Evolutionary conservation across 2,888 invertebrate genomes (phyloP), one percentile per base, ranked within the genome.

Genomic region (Noctua janthina): DNA sequence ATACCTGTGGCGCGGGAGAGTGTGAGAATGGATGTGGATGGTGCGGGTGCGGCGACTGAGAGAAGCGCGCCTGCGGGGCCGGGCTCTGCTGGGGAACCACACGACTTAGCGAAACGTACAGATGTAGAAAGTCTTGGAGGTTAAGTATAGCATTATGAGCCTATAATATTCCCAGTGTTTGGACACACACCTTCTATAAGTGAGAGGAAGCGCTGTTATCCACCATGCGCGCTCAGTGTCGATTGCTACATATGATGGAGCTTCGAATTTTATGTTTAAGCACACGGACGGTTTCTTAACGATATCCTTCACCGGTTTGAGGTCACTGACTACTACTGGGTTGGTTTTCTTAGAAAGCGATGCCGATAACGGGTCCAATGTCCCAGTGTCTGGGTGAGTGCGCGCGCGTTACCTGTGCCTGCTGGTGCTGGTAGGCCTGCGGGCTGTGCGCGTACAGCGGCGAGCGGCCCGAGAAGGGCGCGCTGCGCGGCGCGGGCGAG

Each of bases 401-500:
- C 39, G 49, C 5, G 51, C 51, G 23, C 29, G 29, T 23, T 56
- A 83, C 81, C 83, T 83, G 85, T n/a, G 90, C 91, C 89, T 91
- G 91, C 74, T 91, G 90, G 87, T 92, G 94, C 86, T 89, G 91
- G 91, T 93, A 94, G 62, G 93, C 91, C 84, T 94, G 93, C 64
- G 94, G 94, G 83, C 92, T 92, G 92, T 93, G 92, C 84, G 94
- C 92, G 92, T 94, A 94, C 70, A 94, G 94, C 89, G 95, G 95
- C 23, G 93, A 92, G 91, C 95, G 94, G 78, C 93, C 94, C 79
- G 94, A 92, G 94, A 94, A 95, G 82, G 91, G 89, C 76, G 86
- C 89, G 74, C 88, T 66, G 81, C 92, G 91, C 13, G 90, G 86
- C 68, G 93, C 93, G 76, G 94, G 92, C 29, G 93, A 92, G 70